Evolutionary conservation across 1,140 invertebrate species (phyloP).

Genomic region (Lepidostoma basale): DNA sequence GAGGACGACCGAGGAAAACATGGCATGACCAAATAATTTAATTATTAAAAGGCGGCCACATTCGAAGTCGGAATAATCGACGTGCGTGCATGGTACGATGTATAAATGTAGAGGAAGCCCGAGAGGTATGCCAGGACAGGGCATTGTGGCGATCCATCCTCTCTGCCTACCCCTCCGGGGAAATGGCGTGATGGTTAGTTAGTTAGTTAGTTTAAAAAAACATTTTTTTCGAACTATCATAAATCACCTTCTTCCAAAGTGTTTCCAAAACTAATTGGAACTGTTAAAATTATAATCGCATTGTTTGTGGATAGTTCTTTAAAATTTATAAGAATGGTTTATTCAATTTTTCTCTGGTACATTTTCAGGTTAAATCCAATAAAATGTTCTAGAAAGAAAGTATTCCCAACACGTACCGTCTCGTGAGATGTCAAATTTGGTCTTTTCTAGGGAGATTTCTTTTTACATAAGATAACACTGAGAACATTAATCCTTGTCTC

Average conservation of each 20-base stretch:
- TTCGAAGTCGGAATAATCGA: too few relatives aligned
- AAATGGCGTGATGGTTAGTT: too few relatives aligned
- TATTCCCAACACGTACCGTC: constrained; percentile 15
- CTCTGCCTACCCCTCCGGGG: too few relatives aligned
- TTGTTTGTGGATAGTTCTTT: too few relatives aligned
- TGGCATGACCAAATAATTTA: too few relatives aligned
- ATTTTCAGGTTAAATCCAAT: constrained; percentile 8
- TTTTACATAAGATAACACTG: constrained; percentile 10
- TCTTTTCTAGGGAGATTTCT: constrained; percentile 11
- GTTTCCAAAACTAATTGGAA: background rate
- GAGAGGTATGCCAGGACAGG: too few relatives aligned
- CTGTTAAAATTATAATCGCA: too few relatives aligned
- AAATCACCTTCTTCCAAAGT: background rate
- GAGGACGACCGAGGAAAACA: too few relatives aligned
- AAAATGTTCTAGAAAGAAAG: background rate
- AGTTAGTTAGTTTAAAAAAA: background rate
- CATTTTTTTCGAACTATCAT: background rate
- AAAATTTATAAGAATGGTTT: background rate
- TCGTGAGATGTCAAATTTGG: constrained; percentile 16
- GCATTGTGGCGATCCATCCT: too few relatives aligned
- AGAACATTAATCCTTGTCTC: constrained; percentile 17
- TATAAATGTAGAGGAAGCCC: too few relatives aligned
- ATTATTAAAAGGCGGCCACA: too few relatives aligned
- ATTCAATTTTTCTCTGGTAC: background rate
- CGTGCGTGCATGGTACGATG: too few relatives aligned